These are phyloP conservation scores for Drosophila virilis DNA, from an alignment of 1,140 invertebrate genomes.

Conservation along the genomic window DNA sequence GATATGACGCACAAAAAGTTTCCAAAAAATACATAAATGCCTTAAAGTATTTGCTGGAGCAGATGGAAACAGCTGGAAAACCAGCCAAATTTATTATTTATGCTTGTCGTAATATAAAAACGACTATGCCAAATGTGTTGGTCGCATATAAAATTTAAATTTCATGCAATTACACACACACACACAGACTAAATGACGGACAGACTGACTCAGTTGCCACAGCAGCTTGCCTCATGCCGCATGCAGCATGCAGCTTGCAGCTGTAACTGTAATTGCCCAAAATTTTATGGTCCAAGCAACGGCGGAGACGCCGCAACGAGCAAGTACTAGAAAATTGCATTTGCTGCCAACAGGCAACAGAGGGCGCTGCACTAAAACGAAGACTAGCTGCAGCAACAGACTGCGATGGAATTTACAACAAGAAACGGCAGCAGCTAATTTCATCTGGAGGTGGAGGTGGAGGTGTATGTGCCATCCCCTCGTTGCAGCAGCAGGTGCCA, in stretches of 20 bases:
- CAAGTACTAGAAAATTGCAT: slow-evolving; percentile 78
- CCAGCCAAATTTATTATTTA: slow-evolving; percentile 68
- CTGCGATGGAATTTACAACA: slow-evolving; percentile 67
- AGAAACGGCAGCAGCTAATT: slow-evolving; percentile 75
- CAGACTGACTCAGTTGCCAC: slow-evolving; percentile 24
- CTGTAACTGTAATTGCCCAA: slow-evolving; percentile 77
- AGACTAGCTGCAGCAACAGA: slow-evolving; percentile 48
- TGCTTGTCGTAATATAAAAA: slow-evolving; percentile 59
- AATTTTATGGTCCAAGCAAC: slow-evolving; percentile 65
- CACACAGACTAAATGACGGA: slow-evolving; percentile 7
- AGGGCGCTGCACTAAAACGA: slow-evolving; percentile 71
- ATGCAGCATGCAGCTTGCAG: slow-evolving; percentile 22
- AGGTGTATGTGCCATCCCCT: slow-evolving; percentile 22
- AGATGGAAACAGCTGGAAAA: slow-evolving; percentile 48
- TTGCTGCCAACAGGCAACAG: slow-evolving; percentile 63
- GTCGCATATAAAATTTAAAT: slow-evolving; percentile 77
- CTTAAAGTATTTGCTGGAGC: slow-evolving; percentile 20
- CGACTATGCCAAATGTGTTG: slow-evolving; percentile 69
- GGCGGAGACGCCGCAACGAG: slow-evolving; percentile 33
- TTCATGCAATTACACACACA: slow-evolving; percentile 62
- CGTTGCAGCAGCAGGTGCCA: slow-evolving; percentile 64
- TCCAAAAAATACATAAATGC: slow-evolving; percentile 22
- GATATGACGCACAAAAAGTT: slow-evolving; percentile 61
- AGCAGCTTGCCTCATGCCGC: slow-evolving; percentile 10
- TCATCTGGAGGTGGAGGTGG: slow-evolving; percentile 8